These are phyloP conservation scores for Nycteola revayana DNA, from an alignment of 2,888 invertebrate species.

Conservation along the genomic window DNA sequence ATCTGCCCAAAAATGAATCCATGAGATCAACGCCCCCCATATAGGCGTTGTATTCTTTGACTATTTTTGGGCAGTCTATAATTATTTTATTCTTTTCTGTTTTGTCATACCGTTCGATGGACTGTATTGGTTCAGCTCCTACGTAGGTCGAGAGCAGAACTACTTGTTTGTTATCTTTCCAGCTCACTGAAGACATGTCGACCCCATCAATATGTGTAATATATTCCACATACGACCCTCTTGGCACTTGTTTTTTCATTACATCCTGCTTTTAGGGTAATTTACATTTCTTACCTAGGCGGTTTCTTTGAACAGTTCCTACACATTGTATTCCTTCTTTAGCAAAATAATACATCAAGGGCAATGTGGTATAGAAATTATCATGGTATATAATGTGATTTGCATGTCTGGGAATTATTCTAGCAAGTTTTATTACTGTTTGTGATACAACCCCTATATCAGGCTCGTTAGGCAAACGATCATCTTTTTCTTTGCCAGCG, in stretches of 20 bases:
- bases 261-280: no score
- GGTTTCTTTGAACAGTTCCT: no score
- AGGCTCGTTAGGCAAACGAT: no score
- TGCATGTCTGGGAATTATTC: no score
- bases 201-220: constrained; percentile 27
- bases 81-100: constrained; percentile 8
- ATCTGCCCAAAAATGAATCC: not conserved
- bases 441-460: no score
- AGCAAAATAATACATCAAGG: no score
- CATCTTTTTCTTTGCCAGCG: not conserved
- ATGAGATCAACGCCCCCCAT: constrained; percentile 8
- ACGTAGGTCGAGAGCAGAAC: constrained; percentile 2
- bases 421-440: no score
- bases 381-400: no score
- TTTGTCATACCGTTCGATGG: constrained; percentile 1
- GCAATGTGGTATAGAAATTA: no score
- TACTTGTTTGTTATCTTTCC: constrained; percentile 3
- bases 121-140: constrained; percentile 3
- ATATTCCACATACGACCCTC: not conserved
- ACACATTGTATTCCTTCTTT: no score
- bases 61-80: constrained; percentile 8
- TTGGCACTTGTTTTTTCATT: no score
- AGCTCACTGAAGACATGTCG: constrained; percentile 28
- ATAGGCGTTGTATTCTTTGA: constrained; percentile 9
- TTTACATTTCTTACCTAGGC: no score